Conservation (phyloP, 2,113 vertebrate species). For the Osmerus mordax region DNA sequence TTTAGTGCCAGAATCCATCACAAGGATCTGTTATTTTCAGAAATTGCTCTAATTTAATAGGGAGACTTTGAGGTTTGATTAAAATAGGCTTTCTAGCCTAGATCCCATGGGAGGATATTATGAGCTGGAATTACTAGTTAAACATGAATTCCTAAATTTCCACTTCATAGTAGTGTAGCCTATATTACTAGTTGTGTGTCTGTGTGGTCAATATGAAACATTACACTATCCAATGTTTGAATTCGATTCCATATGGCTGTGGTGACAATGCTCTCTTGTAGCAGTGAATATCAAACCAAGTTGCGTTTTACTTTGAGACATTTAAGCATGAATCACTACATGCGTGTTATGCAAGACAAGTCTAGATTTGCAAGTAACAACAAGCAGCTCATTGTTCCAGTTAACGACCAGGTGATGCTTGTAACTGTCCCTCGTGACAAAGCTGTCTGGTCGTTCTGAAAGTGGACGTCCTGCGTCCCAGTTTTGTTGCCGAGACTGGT, state of each 20-base stretch:
- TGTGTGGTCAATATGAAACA: neutral
- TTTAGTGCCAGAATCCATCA: neutral
- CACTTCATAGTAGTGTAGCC: neutral
- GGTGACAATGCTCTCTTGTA: too few species aligned
- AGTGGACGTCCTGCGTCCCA: neutral
- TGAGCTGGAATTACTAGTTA: neutral
- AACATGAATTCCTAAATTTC: neutral
- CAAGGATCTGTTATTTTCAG: neutral
- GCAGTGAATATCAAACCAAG: too few species aligned
- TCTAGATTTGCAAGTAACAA: neutral
- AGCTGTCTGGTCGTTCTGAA: neutral
- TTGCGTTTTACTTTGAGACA: too few species aligned
- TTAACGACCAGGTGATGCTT: neutral
- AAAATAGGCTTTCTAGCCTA: neutral
- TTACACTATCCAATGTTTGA: neutral
- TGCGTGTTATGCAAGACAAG: neutral
- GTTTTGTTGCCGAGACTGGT: neutral
- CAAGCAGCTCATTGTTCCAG: neutral
- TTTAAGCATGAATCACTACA: too few species aligned
- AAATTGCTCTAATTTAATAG: too few species aligned
- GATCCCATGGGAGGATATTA: neutral
- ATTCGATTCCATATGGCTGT: too few species aligned
- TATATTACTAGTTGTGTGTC: neutral
- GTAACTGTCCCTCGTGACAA: neutral
- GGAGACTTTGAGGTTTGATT: constrained; percentile 1